These are phyloP conservation scores for Emys orbicularis DNA, from an alignment of 2,797 vertebrate species.

Conservation along the genomic window DNA sequence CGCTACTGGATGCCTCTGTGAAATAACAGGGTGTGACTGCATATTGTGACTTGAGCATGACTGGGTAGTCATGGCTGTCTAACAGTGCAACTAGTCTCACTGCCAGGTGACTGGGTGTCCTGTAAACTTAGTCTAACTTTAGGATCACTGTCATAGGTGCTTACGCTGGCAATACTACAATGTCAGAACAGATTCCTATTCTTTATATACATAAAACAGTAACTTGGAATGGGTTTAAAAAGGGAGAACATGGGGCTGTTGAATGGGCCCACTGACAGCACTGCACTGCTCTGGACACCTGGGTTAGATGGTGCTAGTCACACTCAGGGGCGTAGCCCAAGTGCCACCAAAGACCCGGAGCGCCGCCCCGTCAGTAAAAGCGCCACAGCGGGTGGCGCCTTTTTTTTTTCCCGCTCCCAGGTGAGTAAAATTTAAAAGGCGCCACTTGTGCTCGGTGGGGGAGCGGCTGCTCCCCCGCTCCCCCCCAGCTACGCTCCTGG, in stretches of 20 bases:
- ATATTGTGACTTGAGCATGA: background rate
- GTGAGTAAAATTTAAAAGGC: too few relatives aligned
- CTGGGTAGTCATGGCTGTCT: accelerated
- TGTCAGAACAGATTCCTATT: background rate
- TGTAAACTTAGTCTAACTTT: background rate
- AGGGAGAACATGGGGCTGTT: background rate
- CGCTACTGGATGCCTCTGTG: background rate
- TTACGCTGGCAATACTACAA: background rate
- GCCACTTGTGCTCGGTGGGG: too few relatives aligned
- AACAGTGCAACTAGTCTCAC: background rate
- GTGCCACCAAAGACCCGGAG: too few relatives aligned
- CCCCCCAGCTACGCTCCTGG: too few relatives aligned
- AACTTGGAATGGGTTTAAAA: background rate
- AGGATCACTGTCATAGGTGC: background rate
- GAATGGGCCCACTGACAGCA: background rate
- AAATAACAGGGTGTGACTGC: background rate
- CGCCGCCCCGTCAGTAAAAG: too few relatives aligned
- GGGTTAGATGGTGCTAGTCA: background rate
- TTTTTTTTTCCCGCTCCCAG: too few relatives aligned
- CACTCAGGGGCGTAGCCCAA: background rate
- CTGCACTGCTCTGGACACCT: accelerated
- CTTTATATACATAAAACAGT: accelerated
- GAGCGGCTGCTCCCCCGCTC: too few relatives aligned
- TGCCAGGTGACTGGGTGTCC: background rate
- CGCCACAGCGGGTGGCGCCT: too few relatives aligned